Percentiles rank a stretch among this genome's conserved stretches.
Evolutionary conservation across 2,888 invertebrate genomes (phyloP).

Genomic region (Nomada hirtipes): DNA sequence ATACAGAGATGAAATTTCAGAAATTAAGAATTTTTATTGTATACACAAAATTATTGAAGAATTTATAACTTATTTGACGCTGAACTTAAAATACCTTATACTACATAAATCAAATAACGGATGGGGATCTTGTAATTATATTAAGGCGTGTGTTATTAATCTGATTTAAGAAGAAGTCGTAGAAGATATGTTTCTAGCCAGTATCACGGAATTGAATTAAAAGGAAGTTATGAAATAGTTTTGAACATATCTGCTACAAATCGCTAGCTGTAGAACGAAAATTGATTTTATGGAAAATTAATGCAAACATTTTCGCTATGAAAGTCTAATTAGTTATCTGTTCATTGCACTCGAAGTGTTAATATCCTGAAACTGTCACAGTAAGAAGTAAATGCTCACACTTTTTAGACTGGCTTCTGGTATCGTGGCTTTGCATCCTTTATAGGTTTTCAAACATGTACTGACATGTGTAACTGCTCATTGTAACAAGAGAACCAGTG

Average conservation of each 20-base stretch:
- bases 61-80: too few species aligned
- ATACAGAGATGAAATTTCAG: too few species aligned
- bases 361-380: not conserved
- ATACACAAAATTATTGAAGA: too few species aligned
- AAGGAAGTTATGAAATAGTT: not conserved
- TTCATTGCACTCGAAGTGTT: slow-evolving; percentile 1
- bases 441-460: not conserved
- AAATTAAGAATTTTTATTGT: too few species aligned
- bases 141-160: not conserved
- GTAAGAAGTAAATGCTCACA: not conserved
- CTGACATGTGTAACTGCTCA: not conserved
- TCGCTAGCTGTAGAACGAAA: slow-evolving; percentile 1
- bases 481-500: not conserved
- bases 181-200: not conserved
- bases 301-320: not conserved
- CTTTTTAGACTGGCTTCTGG: not conserved
- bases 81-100: too few species aligned
- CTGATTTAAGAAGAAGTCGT: too few species aligned
- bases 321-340: not conserved
- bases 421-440: not conserved
- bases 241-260: not conserved
- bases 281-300: not conserved
- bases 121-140: not conserved
- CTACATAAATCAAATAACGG: too few species aligned
- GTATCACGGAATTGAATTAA: not conserved